Conservation (phyloP, 2,113 vertebrate genomes). For the Ictalurus furcatus region DNA sequence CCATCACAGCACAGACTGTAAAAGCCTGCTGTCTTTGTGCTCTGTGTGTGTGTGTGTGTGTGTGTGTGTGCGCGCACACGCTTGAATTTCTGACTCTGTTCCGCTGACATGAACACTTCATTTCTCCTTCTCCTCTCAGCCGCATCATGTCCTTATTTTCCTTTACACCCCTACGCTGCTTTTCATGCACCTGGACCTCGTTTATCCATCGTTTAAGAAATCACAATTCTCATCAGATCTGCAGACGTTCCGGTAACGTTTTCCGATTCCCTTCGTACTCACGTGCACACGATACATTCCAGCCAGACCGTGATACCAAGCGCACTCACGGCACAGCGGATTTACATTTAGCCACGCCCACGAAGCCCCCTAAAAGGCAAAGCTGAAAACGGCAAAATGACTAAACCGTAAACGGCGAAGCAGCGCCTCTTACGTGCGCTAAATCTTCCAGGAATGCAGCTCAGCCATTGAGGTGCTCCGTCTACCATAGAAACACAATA, state of each 20-base stretch:
- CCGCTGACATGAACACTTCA: background rate
- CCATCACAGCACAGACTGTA: conserved; percentile 24
- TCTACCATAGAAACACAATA: background rate
- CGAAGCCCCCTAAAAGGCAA: background rate
- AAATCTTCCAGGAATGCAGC: background rate
- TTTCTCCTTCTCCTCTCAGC: background rate
- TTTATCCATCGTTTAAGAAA: background rate
- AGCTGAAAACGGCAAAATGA: background rate
- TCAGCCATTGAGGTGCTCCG: background rate
- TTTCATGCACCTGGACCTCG: background rate
- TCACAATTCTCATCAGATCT: background rate
- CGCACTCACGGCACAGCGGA: background rate
- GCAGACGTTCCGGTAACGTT: background rate
- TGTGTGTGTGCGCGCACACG: background rate
- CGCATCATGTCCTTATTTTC: background rate
- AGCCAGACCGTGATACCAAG: background rate
- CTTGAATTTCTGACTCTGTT: background rate
- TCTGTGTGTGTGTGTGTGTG: background rate
- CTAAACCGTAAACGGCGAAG: background rate
- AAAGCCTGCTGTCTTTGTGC: conserved; percentile 7
- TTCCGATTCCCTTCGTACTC: background rate
- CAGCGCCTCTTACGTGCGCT: background rate
- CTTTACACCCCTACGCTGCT: background rate
- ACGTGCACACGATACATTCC: background rate
- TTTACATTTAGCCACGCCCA: background rate